phyloP scores from a whole-genome alignment of 2,797 vertebrate genomes.

The Sebastes wilsoni region DNA sequence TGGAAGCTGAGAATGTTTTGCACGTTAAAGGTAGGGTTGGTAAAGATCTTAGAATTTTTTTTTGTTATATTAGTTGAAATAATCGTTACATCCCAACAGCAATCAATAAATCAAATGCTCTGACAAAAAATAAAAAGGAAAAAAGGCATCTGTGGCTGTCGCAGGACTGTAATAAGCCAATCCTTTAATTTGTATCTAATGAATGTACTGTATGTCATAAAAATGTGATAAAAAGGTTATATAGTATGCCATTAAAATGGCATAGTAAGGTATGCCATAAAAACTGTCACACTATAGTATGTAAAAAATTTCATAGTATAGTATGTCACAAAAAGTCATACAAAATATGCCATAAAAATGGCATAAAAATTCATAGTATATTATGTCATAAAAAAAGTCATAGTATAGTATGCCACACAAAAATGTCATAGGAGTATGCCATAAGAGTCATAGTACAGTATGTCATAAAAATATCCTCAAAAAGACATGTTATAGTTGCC shows the following conservation, averaged over 20 bases:
- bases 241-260: not conserved
- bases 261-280: not conserved
- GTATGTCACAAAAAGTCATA: too few species aligned
- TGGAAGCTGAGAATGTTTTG: too few species aligned
- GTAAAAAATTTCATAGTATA: not conserved
- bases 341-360: not conserved
- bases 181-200: too few species aligned
- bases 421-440: too few species aligned
- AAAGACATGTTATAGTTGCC: too few species aligned
- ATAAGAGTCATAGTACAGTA: not conserved
- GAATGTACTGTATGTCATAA: not conserved
- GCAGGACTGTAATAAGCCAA: too few species aligned
- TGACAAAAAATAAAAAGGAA: too few species aligned
- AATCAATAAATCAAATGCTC: too few species aligned
- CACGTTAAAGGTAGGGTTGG: too few species aligned
- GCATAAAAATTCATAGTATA: not conserved
- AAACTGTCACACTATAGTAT: not conserved
- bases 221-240: not conserved
- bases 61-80: too few species aligned
- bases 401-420: not conserved
- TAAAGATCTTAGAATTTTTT: fast-evolving
- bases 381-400: not conserved
- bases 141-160: fast-evolving
- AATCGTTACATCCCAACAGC: too few species aligned
- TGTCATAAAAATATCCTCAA: not conserved